phyloP scores from a whole-genome alignment of 37 sponge, comb jelly and placozoan genomes.

The Crambe crambe region DNA sequence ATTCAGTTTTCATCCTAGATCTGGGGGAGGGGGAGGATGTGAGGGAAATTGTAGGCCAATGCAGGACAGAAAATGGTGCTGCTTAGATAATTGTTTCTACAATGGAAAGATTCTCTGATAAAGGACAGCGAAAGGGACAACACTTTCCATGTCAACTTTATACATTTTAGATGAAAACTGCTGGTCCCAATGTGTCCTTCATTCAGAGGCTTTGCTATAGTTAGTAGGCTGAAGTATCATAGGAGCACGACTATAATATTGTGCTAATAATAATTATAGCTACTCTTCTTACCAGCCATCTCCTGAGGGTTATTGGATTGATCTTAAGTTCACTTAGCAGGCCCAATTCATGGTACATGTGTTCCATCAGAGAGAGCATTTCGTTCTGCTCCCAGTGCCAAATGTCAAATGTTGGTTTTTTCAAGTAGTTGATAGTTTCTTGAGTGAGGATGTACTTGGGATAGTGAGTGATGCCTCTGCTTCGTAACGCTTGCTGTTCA shows the following conservation, averaged over 20 bases:
- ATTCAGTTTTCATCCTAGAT: too few relatives aligned
- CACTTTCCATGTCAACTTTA: too few relatives aligned
- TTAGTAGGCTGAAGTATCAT: neutral
- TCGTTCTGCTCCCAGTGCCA: slow-evolving; percentile 91
- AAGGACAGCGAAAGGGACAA: too few relatives aligned
- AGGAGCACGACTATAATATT: neutral
- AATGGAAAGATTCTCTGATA: too few relatives aligned
- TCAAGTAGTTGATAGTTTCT: slow-evolving; percentile 75
- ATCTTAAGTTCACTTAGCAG: slow-evolving; percentile 65
- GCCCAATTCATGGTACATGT: slow-evolving; percentile 86
- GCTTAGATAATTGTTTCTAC: too few relatives aligned
- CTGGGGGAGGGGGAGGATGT: too few relatives aligned
- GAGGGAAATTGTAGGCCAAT: too few relatives aligned
- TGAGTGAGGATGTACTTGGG: slow-evolving; percentile 67
- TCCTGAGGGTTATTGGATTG: slow-evolving; percentile 54
- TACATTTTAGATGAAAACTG: too few relatives aligned
- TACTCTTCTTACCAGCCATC: slow-evolving; percentile 66
- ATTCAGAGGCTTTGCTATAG: too few relatives aligned
- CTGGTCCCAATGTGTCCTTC: too few relatives aligned
- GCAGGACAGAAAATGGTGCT: too few relatives aligned
- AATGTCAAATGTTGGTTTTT: slow-evolving; percentile 85
- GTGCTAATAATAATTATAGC: neutral
- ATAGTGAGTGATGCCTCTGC: slow-evolving; percentile 16
- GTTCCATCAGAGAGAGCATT: slow-evolving; percentile 86
- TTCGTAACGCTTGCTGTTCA: neutral